Percentiles rank a stretch among this genome's conserved stretches.
Evolutionary conservation across 1,140 invertebrate genomes (phyloP).

Genomic region (Apis mellifera): DNA sequence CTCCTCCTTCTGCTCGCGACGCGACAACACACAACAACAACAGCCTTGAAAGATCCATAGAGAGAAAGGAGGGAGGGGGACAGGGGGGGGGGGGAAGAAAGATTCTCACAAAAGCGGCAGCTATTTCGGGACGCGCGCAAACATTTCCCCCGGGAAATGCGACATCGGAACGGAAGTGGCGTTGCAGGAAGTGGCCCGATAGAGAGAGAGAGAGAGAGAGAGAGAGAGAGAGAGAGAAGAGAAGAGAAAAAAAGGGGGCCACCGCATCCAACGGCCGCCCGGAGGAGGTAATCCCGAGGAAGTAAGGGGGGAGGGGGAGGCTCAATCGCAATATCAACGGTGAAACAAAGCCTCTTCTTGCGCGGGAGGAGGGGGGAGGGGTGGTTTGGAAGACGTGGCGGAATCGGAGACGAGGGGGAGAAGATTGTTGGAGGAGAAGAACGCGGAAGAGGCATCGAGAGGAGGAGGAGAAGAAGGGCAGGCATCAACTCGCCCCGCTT

Average conservation of each 20-base stretch:
- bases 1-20: no score
- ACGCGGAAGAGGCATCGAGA: constrained; percentile 66
- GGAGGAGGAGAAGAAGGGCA: constrained; percentile 58
- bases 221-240: no score
- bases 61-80: not conserved
- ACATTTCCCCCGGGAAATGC: constrained; percentile 36
- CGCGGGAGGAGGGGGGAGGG: not conserved
- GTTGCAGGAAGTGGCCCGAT: constrained; percentile 27
- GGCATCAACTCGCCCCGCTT: constrained; percentile 18
- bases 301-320: not conserved
- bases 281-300: constrained; percentile 42
- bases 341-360: constrained; percentile 68
- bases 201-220: no score
- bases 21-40: constrained; percentile 27
- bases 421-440: constrained; percentile 67
- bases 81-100: not conserved
- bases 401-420: not conserved
- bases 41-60: constrained; percentile 23
- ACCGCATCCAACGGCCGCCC: not conserved
- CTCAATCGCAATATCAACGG: constrained; percentile 54
- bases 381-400: constrained; percentile 21
- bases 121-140: constrained; percentile 41
- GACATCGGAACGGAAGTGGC: constrained; percentile 43
- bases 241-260: constrained; percentile 16
- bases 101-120: constrained; percentile 36